A percentile compares a stretch with the other conserved stretches of the same genome.
Evolutionary conservation across 2,888 invertebrate genomes (phyloP).

Genomic region (Xestobium rufovillosum): DNA sequence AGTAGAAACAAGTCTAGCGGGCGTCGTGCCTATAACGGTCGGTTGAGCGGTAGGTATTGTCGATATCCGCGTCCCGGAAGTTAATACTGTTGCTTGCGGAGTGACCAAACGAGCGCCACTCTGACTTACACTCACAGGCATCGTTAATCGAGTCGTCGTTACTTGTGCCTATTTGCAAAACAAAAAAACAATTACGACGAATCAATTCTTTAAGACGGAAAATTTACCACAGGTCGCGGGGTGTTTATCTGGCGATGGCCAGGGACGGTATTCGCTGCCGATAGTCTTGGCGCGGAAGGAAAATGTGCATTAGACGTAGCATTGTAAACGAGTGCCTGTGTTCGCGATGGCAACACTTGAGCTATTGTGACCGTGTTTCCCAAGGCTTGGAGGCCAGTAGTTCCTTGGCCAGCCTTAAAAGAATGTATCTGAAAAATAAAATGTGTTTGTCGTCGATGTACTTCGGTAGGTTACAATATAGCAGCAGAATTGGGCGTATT

Average conservation of each 20-base stretch:
- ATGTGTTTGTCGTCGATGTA: too few species aligned
- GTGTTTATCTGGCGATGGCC: slow-evolving; percentile 27
- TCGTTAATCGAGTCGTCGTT: slow-evolving; percentile 35
- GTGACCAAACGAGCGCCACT: slow-evolving; percentile 29
- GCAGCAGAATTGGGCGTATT: too few species aligned
- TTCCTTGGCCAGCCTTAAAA: slow-evolving; percentile 35
- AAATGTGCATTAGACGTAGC: slow-evolving; percentile 33
- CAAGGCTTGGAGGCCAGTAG: slow-evolving; percentile 36
- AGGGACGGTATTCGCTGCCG: slow-evolving; percentile 32
- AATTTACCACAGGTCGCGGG: slow-evolving; percentile 32
- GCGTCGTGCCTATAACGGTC: slow-evolving; percentile 26
- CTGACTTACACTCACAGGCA: slow-evolving; percentile 33
- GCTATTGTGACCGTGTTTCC: slow-evolving; percentile 38
- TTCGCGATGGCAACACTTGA: slow-evolving; percentile 40
- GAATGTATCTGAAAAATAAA: slow-evolving; percentile 31
- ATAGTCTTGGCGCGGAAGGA: slow-evolving; percentile 34
- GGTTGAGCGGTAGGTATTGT: slow-evolving; percentile 30
- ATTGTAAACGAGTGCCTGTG: slow-evolving; percentile 41
- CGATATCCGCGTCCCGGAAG: slow-evolving; percentile 36
- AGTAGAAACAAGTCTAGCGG: slow-evolving; percentile 31
- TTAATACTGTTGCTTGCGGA: slow-evolving; percentile 36
- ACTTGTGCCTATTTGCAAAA: slow-evolving; percentile 31
- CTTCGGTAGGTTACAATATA: too few species aligned
- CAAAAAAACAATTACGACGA: slow-evolving; percentile 16
- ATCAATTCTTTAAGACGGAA: slow-evolving; percentile 2